These are phyloP conservation scores for Ianthella basta DNA, from an alignment of 37 sponge, comb jelly and placozoan genomes.

Conservation along the genomic window DNA sequence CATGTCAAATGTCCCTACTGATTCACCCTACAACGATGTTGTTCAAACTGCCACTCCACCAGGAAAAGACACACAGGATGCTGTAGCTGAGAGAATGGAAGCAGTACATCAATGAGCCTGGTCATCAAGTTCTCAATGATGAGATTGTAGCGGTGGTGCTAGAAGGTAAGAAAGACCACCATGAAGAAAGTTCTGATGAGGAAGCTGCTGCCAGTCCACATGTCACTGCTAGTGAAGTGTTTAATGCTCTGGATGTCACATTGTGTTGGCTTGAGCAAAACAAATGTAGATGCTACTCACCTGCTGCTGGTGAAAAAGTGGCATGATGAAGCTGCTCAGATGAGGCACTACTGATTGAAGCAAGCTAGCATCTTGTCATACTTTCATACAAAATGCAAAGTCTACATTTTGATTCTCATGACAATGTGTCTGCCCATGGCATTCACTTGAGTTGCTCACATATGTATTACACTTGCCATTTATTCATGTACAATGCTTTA, in stretches of 20 bases:
- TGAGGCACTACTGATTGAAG: neutral
- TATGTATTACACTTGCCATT: neutral
- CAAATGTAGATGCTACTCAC: conserved; percentile 18
- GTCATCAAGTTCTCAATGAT: conserved; percentile 36
- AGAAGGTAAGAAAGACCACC: neutral
- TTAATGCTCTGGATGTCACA: conserved; percentile 36
- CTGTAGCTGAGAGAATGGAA: neutral
- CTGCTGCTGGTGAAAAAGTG: conserved; percentile 38
- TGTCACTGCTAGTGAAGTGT: conserved; percentile 30
- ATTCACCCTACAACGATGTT: conserved; percentile 17
- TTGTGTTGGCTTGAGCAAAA: conserved; percentile 41
- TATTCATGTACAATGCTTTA: neutral
- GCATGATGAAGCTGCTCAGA: conserved; percentile 36
- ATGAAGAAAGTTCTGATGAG: conserved; percentile 22
- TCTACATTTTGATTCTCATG: conserved; percentile 12
- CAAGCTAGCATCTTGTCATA: conserved; percentile 26
- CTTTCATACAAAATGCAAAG: conserved; percentile 5
- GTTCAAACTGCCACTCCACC: conserved; percentile 14
- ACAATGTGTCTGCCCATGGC: neutral
- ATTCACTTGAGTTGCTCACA: neutral
- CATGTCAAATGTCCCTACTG: neutral
- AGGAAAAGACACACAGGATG: conserved; percentile 6
- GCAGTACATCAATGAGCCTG: conserved; percentile 35
- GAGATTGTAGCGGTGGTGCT: conserved; percentile 49
- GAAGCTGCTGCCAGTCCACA: neutral